Percentiles rank a stretch among this genome's conserved stretches.
phyloP scores from a whole-genome alignment of 1,140 invertebrate species.

The Metopolophium dirhodum region DNA sequence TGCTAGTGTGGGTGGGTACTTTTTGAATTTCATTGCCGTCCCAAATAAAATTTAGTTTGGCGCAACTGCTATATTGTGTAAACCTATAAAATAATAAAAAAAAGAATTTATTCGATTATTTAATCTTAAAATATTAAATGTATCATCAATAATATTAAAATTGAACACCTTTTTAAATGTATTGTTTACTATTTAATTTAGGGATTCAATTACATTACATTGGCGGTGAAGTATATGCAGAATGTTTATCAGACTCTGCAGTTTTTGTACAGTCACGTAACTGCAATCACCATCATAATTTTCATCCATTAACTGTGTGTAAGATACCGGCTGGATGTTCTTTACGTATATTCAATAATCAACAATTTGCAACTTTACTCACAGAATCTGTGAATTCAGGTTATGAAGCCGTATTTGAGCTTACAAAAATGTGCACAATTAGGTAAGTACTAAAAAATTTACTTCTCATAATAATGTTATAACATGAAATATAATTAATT shows the following conservation, averaged over 20 bases:
- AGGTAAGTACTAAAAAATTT: slow-evolving; percentile 65
- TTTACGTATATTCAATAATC: slow-evolving; percentile 96
- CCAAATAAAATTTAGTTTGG: too few species aligned
- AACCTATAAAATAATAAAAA: too few species aligned
- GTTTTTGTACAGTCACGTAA: slow-evolving; percentile 96
- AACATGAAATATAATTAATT: slow-evolving; percentile 3
- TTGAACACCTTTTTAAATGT: background rate
- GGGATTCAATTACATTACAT: slow-evolving; percentile 97
- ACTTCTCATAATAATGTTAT: background rate
- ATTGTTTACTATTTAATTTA: slow-evolving; percentile 59
- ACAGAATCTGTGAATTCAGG: slow-evolving; percentile 93
- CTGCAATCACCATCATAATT: slow-evolving; percentile 94
- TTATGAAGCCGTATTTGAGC: slow-evolving; percentile 94
- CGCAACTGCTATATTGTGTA: too few species aligned
- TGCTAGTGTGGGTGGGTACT: too few species aligned
- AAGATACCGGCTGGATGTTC: slow-evolving; percentile 94
- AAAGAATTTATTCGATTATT: too few species aligned
- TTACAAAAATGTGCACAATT: slow-evolving; percentile 98
- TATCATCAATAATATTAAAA: too few species aligned
- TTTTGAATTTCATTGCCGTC: too few species aligned
- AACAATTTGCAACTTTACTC: slow-evolving; percentile 91
- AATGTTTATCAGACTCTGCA: slow-evolving; percentile 91
- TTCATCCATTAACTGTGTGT: slow-evolving; percentile 94
- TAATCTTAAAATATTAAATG: too few species aligned
- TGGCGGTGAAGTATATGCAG: slow-evolving; percentile 96